A percentile compares a stretch with the other conserved stretches of the same genome.
Evolutionary conservation across 1,140 invertebrate species (phyloP).

Genomic region (Sycophila sp.): DNA sequence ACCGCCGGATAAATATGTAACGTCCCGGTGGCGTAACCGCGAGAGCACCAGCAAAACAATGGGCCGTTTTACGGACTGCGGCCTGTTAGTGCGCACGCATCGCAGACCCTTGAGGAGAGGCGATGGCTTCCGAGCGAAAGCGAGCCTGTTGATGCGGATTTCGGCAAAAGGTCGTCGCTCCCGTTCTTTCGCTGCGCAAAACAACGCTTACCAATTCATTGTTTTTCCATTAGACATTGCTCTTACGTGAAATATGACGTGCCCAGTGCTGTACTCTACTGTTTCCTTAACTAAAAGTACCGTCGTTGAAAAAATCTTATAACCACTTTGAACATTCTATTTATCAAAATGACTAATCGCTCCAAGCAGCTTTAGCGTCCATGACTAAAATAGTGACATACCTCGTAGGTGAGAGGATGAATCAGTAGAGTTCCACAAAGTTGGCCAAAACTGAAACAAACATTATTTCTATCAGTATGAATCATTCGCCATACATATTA

Average conservation of each 20-base stretch:
- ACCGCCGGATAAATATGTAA: constrained; percentile 21
- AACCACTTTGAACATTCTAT: no score
- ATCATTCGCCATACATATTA: background rate
- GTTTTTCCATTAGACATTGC: no score
- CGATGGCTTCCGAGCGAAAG: background rate
- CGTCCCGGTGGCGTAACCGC: background rate
- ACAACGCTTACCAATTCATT: no score
- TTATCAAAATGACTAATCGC: no score
- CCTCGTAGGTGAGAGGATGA: background rate
- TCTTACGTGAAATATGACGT: no score
- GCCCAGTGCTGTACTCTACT: no score
- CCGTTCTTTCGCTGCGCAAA: background rate
- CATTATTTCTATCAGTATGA: background rate
- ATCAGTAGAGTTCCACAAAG: background rate
- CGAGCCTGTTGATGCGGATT: constrained; percentile 1
- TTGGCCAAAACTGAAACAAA: background rate
- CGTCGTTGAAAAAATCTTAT: no score
- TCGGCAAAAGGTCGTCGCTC: constrained; percentile 20
- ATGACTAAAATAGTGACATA: background rate
- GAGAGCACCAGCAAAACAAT: constrained; percentile 3
- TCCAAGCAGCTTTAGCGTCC: no score
- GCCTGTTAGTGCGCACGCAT: background rate
- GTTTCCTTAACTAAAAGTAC: no score
- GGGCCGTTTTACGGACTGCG: constrained; percentile 9
- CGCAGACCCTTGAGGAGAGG: background rate